Conservation (phyloP, 2,113 vertebrate species). For the Spheniscus mendiculus region DNA sequence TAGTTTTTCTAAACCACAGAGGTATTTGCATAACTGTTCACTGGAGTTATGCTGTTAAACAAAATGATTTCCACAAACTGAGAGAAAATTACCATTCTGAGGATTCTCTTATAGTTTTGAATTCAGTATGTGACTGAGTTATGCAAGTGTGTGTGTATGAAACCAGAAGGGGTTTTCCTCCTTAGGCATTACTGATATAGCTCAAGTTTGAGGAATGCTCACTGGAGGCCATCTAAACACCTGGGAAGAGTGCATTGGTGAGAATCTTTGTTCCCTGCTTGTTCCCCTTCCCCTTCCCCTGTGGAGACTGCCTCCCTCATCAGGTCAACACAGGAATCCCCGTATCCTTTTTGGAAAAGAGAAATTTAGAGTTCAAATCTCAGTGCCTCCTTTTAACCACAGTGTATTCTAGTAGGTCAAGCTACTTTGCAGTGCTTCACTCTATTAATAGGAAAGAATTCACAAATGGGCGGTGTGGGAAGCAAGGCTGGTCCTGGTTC, state of each 20-base stretch:
- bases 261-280: background rate
- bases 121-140: background rate
- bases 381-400: background rate
- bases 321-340: background rate
- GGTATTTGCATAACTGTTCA: background rate
- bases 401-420: background rate
- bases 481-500: conserved; percentile 1
- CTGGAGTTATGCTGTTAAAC: background rate
- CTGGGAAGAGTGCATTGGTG: background rate
- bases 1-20: background rate
- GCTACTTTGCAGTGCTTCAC: background rate
- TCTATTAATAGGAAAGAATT: conserved; percentile 38
- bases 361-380: background rate
- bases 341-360: background rate
- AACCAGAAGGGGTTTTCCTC: background rate
- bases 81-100: background rate
- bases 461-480: background rate
- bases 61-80: background rate
- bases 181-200: background rate
- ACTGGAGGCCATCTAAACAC: background rate
- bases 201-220: background rate
- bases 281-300: background rate
- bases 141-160: background rate
- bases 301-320: background rate
- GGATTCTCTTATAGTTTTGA: background rate